Conservation (phyloP, 2,888 invertebrate genomes). For the Spodoptera littoralis region DNA sequence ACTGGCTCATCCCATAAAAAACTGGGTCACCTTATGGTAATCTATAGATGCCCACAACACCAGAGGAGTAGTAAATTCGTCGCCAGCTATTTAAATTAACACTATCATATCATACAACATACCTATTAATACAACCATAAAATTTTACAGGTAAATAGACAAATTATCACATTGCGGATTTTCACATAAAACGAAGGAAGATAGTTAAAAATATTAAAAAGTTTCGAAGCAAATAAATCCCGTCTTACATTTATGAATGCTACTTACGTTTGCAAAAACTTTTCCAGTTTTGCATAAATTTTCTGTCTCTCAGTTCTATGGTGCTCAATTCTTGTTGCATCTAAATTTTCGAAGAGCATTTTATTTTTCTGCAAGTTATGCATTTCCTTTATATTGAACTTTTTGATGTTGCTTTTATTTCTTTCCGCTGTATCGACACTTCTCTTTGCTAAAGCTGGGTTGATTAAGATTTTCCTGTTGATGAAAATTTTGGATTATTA, state of each 20-base stretch:
- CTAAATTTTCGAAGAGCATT: constrained; percentile 68
- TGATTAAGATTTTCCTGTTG: constrained; percentile 77
- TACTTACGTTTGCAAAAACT: constrained; percentile 90
- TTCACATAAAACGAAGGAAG: neutral
- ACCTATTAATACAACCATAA: too few relatives aligned
- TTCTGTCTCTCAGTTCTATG: constrained; percentile 90
- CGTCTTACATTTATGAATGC: constrained; percentile 44
- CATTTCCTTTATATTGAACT: constrained; percentile 70
- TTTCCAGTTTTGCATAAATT: constrained; percentile 90
- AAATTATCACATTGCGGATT: neutral
- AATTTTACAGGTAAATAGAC: too few relatives aligned
- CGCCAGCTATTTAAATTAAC: too few relatives aligned
- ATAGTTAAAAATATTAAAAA: constrained; percentile 28
- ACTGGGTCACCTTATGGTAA: too few relatives aligned
- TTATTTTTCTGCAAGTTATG: constrained; percentile 70
- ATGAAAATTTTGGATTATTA: neutral
- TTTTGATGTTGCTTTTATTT: constrained; percentile 31
- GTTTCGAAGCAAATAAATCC: constrained; percentile 32
- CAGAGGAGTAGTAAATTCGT: too few relatives aligned
- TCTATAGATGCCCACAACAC: too few relatives aligned
- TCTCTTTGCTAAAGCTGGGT: constrained; percentile 85
- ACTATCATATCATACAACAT: too few relatives aligned
- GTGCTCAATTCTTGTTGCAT: constrained; percentile 77
- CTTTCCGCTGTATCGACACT: constrained; percentile 66
- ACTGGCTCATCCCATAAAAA: too few relatives aligned